Evolutionary conservation across 1,140 invertebrate genomes (phyloP), one percentile per base, ranked within the genome.

Genomic region (Ladona fulva): DNA sequence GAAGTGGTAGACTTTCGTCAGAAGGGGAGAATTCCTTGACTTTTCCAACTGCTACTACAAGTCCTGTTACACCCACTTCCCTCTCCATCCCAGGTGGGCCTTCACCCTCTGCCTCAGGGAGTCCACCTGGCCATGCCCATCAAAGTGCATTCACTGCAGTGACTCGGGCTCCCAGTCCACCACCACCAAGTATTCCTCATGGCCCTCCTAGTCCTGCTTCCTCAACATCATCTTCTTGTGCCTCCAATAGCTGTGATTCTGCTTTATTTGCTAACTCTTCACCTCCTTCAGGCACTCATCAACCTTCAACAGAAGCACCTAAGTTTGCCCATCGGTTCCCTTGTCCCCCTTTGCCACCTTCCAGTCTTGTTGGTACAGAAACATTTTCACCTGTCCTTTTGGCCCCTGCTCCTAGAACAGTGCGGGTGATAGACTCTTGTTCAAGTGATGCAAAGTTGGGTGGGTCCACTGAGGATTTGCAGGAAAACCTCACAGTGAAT

Each of bases 131-230:
- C 5, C 74, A 42, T 10, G 24, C 24, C 74, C 24, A 42, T 19
- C 29, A 25, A 14, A 75, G 74, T 75, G 74, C 74, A 14, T 75
- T 75, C 74, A 75, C 74, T 19, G 74, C 74, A 5, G 74, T 75
- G 16, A 25, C 24, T 19, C 12, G 74, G 19, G 16, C 19, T 24
- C 16, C 29, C 74, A 24, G n/a, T 19, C 19, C 19, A n/a, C 29
- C 74, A 6, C 74, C 74, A 25, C 24, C 74, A 19, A 14, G 16
- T 16, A 25, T 19, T 75, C 19, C 24, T 24, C 19, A 19, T 25
- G 52, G 52, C n/a, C 52, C 52, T 6, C n/a, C 52, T 16, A 66
- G 52, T 22, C 52, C 52, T 16, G 52, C 52, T 22, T 66, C 52
- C n/a, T 66, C 52, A 16, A 66, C 52, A 6, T 66, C 52, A 19